Evolutionary conservation across 2,888 invertebrate species (phyloP), one percentile per base, ranked within the genome.

Genomic region (Pseudococcus viburni): DNA sequence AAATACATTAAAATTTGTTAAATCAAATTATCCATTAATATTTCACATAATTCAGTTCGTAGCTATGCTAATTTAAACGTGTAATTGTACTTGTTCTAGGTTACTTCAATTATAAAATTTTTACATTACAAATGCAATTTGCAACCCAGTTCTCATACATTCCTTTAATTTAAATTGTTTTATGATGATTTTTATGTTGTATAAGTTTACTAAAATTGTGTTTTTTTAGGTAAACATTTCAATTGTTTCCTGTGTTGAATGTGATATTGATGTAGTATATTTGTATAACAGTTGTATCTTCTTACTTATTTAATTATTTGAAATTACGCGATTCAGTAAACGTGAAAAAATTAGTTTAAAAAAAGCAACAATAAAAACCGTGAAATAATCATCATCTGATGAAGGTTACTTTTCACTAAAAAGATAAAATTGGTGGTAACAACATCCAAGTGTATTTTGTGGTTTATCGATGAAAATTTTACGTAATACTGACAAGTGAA

Each of bases 251-350:
- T 73, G 15, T 33, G 39, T 73, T 7, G 26, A 73, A 73, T 73
- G 73, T 73, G 73, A 73, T 73, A 73, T 73, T 73, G 73, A 39
- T 73, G 73, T 73, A 73, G 33, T 73, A 73, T 73, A 73, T 73
- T 73, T 73, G 15, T 73, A 33, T 17, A 73, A 73, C 15, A 39
- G 26, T 19, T 73, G 8, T 7, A 0, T 39, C 33, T 33, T 26
- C 0, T 26, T 26, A 68, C 26, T 68, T 73, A 33, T 73, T 33
- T 17, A 12, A 39, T 15, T 73, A 33, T 17, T 22, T 22, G 3
- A 59, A n/a, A n/a, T 51, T 64, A 22, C 3, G 4, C 9, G 22
- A 2, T 59, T 19, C 59, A 59, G n/a, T 55, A 55, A 59, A 19
- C 0, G 22, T 7, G 11, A 59, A 19, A 22, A 59, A 59, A 19